Conservation (phyloP, 2,888 invertebrate species). For the Drosophila merina region DNA sequence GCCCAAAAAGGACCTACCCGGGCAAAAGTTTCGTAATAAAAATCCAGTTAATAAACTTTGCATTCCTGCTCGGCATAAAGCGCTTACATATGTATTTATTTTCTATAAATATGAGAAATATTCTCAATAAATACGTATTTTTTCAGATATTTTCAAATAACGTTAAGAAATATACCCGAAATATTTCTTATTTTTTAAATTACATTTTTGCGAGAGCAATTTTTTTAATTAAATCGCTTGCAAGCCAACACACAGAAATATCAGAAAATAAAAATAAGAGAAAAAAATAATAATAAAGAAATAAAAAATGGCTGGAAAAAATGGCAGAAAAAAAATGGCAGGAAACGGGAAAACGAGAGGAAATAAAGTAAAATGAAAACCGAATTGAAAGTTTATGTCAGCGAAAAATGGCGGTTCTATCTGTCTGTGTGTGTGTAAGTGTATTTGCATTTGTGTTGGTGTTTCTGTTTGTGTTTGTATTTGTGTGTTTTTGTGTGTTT, state of each 20-base stretch:
- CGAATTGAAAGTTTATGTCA: slow-evolving; percentile 71
- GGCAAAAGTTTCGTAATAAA: slow-evolving; percentile 62
- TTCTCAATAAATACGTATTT: too few relatives aligned
- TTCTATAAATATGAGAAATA: not conserved
- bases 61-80: slow-evolving; percentile 22
- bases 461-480: not conserved
- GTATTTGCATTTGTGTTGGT: slow-evolving; percentile 6
- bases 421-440: slow-evolving; percentile 16
- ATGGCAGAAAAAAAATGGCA: slow-evolving; percentile 1
- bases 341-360: slow-evolving; percentile 2
- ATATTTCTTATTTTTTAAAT: slow-evolving; percentile 9
- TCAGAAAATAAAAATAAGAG: too few relatives aligned
- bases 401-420: slow-evolving; percentile 59
- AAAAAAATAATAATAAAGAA: not conserved
- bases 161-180: slow-evolving; percentile 33
- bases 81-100: slow-evolving; percentile 6
- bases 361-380: slow-evolving; percentile 57
- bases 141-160: slow-evolving; percentile 27
- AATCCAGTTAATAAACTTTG: slow-evolving; percentile 59
- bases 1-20: not conserved
- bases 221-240: slow-evolving; percentile 47
- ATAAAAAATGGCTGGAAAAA: not conserved
- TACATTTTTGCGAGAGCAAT: not conserved
- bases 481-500: slow-evolving; percentile 6
- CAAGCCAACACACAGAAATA: not conserved